Conservation (phyloP, 1,140 invertebrate species). For the Nautilus pompilius region DNA sequence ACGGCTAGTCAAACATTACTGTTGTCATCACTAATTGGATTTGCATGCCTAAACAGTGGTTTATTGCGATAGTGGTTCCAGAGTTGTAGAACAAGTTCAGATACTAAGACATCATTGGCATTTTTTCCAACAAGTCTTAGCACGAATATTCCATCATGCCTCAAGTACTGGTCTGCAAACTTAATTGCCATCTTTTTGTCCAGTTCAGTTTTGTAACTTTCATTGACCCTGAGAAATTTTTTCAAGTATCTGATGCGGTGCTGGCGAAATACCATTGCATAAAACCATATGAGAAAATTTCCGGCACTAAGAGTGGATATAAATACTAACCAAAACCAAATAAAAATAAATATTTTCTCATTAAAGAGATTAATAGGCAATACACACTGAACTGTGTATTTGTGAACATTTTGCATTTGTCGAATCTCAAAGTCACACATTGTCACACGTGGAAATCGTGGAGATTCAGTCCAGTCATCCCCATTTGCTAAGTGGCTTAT, state of each 20-base stretch:
- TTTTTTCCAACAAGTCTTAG: slow-evolving; percentile 59
- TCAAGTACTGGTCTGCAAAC: slow-evolving; percentile 59
- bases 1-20: slow-evolving; percentile 51
- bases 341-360: slow-evolving; percentile 62
- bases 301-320: slow-evolving; percentile 57
- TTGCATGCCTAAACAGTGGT: slow-evolving; percentile 48
- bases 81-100: slow-evolving; percentile 58
- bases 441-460: slow-evolving; percentile 57
- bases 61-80: slow-evolving; percentile 55
- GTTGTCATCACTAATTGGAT: slow-evolving; percentile 48
- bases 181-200: slow-evolving; percentile 52
- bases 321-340: slow-evolving; percentile 63
- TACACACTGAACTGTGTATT: slow-evolving; percentile 59
- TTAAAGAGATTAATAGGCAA: slow-evolving; percentile 62
- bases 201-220: slow-evolving; percentile 47
- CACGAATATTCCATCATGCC: slow-evolving; percentile 59
- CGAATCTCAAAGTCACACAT: slow-evolving; percentile 53
- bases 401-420: slow-evolving; percentile 51
- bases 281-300: slow-evolving; percentile 54
- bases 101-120: slow-evolving; percentile 59
- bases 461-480: slow-evolving; percentile 44
- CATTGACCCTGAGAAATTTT: slow-evolving; percentile 55
- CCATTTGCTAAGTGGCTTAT: slow-evolving; percentile 47
- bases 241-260: slow-evolving; percentile 53
- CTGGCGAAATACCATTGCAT: slow-evolving; percentile 51